These are phyloP conservation scores for Threskiornis aethiopicus DNA, from an alignment of 2,797 vertebrate species.

Conservation along the genomic window DNA sequence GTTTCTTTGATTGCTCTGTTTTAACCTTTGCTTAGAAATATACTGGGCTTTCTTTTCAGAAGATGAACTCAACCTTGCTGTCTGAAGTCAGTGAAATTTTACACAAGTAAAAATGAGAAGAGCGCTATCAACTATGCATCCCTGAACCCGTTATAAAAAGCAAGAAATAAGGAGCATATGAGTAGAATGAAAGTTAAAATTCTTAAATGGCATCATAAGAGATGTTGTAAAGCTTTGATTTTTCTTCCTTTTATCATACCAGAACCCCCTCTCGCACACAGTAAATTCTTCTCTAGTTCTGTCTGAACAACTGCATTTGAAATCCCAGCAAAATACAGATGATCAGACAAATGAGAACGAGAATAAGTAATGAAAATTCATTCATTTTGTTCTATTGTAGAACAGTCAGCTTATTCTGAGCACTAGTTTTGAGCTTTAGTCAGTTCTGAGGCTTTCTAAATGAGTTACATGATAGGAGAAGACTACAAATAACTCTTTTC, in stretches of 20 bases:
- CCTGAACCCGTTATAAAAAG: neutral
- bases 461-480: fast-evolving
- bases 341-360: neutral
- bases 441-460: neutral
- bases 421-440: neutral
- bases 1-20: neutral
- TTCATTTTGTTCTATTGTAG: neutral
- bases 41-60: neutral
- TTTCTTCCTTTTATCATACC: neutral
- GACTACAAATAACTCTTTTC: neutral
- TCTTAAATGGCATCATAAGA: neutral
- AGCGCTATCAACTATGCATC: neutral
- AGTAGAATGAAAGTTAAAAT: neutral
- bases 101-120: neutral
- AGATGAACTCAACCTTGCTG: neutral
- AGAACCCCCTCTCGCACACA: neutral
- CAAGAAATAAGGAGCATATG: neutral
- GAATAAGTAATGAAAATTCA: neutral
- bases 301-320: neutral
- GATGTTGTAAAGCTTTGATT: neutral
- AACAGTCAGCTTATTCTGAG: neutral
- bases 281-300: neutral
- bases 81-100: neutral
- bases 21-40: neutral
- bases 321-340: neutral